phyloP scores from a whole-genome alignment of 2,888 invertebrate genomes.

The Caenorhabditis plicata region DNA sequence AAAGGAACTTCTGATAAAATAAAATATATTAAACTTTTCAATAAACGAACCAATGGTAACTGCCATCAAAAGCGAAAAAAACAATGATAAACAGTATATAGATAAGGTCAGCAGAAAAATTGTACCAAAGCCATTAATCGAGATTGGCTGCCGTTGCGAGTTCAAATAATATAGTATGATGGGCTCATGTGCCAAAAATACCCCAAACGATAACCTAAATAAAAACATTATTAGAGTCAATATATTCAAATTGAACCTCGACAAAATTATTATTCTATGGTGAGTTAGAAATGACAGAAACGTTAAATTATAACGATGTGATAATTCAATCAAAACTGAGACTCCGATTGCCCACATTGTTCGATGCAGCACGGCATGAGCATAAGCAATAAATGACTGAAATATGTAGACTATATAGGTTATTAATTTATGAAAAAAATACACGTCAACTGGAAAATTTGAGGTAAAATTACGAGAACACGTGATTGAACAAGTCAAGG shows the following conservation, averaged over 20 bases:
- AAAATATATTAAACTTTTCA: background rate
- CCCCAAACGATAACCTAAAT: conserved; percentile 42
- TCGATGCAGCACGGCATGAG: conserved; percentile 26
- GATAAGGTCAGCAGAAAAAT: conserved; percentile 28
- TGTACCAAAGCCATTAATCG: too few relatives aligned
- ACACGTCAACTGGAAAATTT: too few relatives aligned
- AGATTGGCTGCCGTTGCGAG: conserved; percentile 31
- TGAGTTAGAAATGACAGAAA: conserved; percentile 15
- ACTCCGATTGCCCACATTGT: conserved; percentile 33
- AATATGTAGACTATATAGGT: too few relatives aligned
- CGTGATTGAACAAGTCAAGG: conserved; percentile 2
- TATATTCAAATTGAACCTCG: background rate
- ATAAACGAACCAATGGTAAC: conserved; percentile 28
- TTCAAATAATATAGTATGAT: conserved; percentile 36
- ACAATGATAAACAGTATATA: conserved; percentile 22
- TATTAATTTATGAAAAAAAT: too few relatives aligned
- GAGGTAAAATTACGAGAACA: conserved; percentile 9
- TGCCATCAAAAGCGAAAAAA: conserved; percentile 33
- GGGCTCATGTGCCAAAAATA: conserved; percentile 49
- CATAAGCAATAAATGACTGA: conserved; percentile 4
- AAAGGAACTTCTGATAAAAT: conserved; percentile 26
- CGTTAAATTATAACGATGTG: conserved; percentile 14
- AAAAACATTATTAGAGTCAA: background rate
- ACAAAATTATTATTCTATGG: conserved; percentile 18
- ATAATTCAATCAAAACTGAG: conserved; percentile 14